Evolutionary conservation across 2,888 invertebrate genomes (phyloP), one percentile per base, ranked within the genome.

Genomic region (Pogonocherus hispidulus): DNA sequence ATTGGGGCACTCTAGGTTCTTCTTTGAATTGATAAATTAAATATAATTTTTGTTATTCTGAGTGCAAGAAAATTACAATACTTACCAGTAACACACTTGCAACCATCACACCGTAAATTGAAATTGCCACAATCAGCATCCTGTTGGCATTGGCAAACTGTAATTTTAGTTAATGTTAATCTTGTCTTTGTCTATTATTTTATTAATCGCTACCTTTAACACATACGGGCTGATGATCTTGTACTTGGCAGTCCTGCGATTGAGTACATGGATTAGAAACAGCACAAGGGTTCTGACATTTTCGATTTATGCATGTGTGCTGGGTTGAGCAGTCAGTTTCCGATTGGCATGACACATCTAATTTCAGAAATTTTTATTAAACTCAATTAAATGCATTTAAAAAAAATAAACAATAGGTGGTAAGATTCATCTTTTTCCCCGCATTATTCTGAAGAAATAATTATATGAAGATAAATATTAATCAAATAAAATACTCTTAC

Each of bases 211-310:
- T 87, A 92, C 95, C 93, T 88, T 91, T 92, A 44, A 92, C 91
- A 83, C 96, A 96, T 69, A 94, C 92, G 6, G 95, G 93, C 82
- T 93, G 92, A 84, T 96, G 96, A 79, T 94, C 88, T 78, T 93
- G 89, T 51, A 96, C 94, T 77, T 92, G 92, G 82, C 96, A 96
- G 76, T 94, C 92, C 78, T 95, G 93, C 57, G 91, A 90, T 47
- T 88, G 85, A 22, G 89, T 86, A 82, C 96, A 96, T 1, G 94
- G 94, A 72, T 93, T 92, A 20, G 88, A 90, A 83, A 88, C 88
- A 11, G 90, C 88, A 84, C 96, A 96, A 19, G 96, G 96, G 85
- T 95, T 94, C 70, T 91, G 89, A 81, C 96, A 96, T 75, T 91
- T 89, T 18, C 91, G 90, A 82, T 91, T 90, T 78, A 95, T 88